Evolutionary conservation across 2,113 vertebrate species (phyloP).

Genomic region (Nyctibius bracteatus): DNA sequence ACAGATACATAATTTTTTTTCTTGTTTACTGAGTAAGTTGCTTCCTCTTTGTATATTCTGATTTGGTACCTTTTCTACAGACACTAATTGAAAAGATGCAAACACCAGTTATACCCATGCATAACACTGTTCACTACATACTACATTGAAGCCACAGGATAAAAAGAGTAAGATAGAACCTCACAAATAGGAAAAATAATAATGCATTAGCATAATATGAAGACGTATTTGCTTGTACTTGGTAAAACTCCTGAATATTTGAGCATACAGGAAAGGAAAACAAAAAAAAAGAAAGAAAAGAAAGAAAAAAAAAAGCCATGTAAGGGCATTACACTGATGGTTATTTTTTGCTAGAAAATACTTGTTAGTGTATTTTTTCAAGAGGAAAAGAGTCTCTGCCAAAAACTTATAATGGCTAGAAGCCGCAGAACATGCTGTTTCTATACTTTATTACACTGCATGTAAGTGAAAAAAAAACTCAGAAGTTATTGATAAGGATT

Average conservation of each 20-base stretch:
- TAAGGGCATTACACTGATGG: background rate
- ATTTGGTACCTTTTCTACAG: background rate
- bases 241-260: background rate
- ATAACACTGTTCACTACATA: background rate
- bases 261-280: background rate
- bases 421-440: background rate
- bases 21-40: background rate
- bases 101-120: background rate
- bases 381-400: background rate
- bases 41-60: background rate
- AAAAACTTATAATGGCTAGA: background rate
- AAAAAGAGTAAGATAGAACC: background rate
- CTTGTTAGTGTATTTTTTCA: background rate
- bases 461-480: background rate
- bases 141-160: background rate
- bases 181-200: background rate
- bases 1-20: background rate
- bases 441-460: background rate
- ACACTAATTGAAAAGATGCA: background rate
- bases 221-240: background rate
- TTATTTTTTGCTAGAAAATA: conserved; percentile 29
- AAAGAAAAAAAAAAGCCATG: background rate
- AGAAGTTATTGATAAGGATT: background rate
- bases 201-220: background rate
- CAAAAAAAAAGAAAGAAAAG: background rate